Conservation (phyloP, 64 coral and sea anemone genomes). For the Montipora efflorescens region DNA sequence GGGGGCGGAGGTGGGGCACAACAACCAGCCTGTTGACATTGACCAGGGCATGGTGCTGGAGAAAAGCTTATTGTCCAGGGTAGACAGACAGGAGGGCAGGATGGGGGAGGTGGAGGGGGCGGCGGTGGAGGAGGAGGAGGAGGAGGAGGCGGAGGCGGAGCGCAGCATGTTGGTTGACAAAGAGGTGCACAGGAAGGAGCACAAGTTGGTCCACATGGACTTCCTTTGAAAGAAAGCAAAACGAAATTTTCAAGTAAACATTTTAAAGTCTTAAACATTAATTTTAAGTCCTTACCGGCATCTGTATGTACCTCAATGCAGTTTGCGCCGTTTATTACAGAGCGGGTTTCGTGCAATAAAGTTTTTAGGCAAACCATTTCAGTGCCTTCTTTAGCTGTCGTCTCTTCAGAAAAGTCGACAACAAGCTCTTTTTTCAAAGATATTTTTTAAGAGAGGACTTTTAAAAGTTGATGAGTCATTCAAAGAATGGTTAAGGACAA, state of each 20-base stretch:
- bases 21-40: conserved; percentile 39
- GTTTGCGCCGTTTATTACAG: too few species aligned
- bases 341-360: too few species aligned
- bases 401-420: too few species aligned
- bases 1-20: conserved; percentile 27
- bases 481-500: too few species aligned
- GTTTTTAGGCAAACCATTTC: too few species aligned
- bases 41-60: conserved; percentile 25
- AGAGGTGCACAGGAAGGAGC: conserved; percentile 48
- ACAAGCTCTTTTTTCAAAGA: too few species aligned
- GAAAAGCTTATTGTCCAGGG: conserved; percentile 8
- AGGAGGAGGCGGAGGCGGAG: conserved; percentile 20
- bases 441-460: too few species aligned
- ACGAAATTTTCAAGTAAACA: neutral
- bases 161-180: conserved; percentile 42
- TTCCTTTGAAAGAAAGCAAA: conserved; percentile 5
- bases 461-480: too few species aligned
- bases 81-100: conserved; percentile 15
- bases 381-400: too few species aligned
- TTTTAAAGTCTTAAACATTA: neutral
- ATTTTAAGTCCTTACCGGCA: too few species aligned
- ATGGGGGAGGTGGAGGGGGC: neutral
- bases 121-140: neutral
- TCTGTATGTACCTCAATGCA: too few species aligned
- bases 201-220: conserved; percentile 47